Base-by-base conservation (phyloP, 2,113 vertebrate genomes). In the Cyanocitta stelleri region DNA sequence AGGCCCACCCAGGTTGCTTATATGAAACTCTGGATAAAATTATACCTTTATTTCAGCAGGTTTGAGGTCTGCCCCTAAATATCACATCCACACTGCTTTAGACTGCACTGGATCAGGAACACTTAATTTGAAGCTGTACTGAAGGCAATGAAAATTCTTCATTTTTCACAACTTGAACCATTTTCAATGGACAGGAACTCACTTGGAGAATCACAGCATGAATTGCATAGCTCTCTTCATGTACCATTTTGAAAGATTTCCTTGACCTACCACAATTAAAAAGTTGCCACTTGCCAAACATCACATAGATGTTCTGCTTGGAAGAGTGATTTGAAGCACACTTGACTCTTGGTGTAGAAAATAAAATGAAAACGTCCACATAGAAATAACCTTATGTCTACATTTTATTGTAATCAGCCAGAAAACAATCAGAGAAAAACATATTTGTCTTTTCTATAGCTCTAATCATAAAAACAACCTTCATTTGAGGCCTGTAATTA, bases 401-500 rank as follows among this genome's bases (percentile, higher is more conserved):
- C 19, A 51, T 66, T 92, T 69, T 76, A 64, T 37, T 64, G 44
- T 61, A 92, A 72, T 69, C 75, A 95, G 30, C 49, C 62, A 68
- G 37, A 78, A 93, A 59, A 32, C 62, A 61, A 74, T 10, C n/a
- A 43, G 39, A 69, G 27, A 87, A 84, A 56, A 74, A 69, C 3
- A 5, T 37, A 46, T 58, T 62, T 75, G 46, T 88, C 48, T 94
- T 87, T 84, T 49, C 87, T 78, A 58, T 16, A 33, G 24, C 26
- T 37, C 41, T 68, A 89, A 84, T 77, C 35, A 58, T 49, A 86
- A 81, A 74, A 73, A 2, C 29, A 62, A n/a, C 55, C 51, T 83
- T 81, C 59, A 37, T 92, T 66, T 94, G 74, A 84, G 82, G 58
- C 27, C n/a, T 69, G 43, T 37, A 76, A 79, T 89, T 97, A 91